Percentiles rank a stretch among this genome's conserved stretches.
These are phyloP conservation scores for Lepetodrilus schrolli DNA, from an alignment of 2,888 invertebrate genomes.

Conservation along the genomic window DNA sequence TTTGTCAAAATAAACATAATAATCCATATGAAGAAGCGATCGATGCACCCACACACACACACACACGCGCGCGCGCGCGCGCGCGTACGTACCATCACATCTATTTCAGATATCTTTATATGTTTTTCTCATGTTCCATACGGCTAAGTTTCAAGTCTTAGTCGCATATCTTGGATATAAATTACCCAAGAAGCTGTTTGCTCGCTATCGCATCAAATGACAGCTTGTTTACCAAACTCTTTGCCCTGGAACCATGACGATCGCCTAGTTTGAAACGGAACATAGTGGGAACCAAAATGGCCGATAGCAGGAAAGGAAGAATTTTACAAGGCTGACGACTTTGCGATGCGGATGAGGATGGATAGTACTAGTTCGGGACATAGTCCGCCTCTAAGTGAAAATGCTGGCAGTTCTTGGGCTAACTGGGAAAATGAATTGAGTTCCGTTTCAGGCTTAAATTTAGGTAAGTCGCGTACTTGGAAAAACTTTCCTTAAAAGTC, in stretches of 20 bases:
- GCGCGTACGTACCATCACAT: no score
- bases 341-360: constrained; percentile 43
- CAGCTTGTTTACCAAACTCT: constrained; percentile 22
- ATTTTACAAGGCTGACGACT: not conserved
- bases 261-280: not conserved
- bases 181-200: no score
- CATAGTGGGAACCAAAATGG: constrained; percentile 21
- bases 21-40: no score
- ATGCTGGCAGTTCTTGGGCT: constrained; percentile 58
- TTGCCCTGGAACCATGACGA: not conserved
- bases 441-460: constrained; percentile 51
- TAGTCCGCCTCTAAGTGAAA: constrained; percentile 62
- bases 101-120: no score
- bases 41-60: no score
- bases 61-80: no score
- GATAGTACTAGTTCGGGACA: constrained; percentile 55
- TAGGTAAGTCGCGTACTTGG: constrained; percentile 53
- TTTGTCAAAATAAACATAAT: no score
- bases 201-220: no score
- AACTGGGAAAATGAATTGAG: constrained; percentile 59
- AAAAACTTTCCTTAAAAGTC: no score
- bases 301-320: not conserved
- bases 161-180: no score
- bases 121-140: no score
- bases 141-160: no score